Evolutionary conservation across 1,140 invertebrate genomes (phyloP).

Genomic region (Tyrophagus putrescentiae): DNA sequence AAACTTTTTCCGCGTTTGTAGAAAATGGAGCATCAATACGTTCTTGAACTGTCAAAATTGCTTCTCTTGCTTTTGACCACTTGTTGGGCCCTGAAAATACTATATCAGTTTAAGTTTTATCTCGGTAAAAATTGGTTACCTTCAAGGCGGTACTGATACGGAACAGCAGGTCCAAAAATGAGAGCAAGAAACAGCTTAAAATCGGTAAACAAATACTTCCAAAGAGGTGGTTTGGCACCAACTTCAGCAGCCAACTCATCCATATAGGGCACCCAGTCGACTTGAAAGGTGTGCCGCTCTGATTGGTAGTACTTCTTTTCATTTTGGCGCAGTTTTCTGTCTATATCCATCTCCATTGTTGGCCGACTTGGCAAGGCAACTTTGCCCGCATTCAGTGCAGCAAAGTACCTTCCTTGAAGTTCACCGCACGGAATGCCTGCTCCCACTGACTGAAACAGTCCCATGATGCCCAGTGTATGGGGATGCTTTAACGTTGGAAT

Average conservation of each 20-base stretch:
- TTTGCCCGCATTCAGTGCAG: constrained; percentile 26
- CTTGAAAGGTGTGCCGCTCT: constrained; percentile 35
- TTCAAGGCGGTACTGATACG: constrained; percentile 35
- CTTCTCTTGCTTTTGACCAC: too few species aligned
- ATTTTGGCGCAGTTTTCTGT: constrained; percentile 27
- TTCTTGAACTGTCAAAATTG: too few species aligned
- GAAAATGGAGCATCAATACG: too few species aligned
- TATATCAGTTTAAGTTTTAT: not conserved
- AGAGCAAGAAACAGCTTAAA: constrained; percentile 31
- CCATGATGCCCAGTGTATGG: constrained; percentile 23
- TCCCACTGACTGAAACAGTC: constrained; percentile 21
- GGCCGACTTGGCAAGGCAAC: constrained; percentile 26
- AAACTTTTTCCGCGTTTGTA: too few species aligned
- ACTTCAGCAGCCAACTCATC: constrained; percentile 33
- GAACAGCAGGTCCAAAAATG: constrained; percentile 32
- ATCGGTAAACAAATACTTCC: constrained; percentile 31
- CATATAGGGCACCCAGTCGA: constrained; percentile 33
- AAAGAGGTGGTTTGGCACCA: constrained; percentile 32
- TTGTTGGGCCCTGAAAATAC: too few species aligned
- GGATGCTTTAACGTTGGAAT: constrained; percentile 9
- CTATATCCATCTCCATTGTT: constrained; percentile 31
- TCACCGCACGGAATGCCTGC: constrained; percentile 22
- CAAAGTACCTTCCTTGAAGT: constrained; percentile 21
- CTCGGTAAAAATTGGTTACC: constrained; percentile 25
- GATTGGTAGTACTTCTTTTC: constrained; percentile 28